phyloP scores from a whole-genome alignment of 2,113 vertebrate species.

The Aphyosemion australe region DNA sequence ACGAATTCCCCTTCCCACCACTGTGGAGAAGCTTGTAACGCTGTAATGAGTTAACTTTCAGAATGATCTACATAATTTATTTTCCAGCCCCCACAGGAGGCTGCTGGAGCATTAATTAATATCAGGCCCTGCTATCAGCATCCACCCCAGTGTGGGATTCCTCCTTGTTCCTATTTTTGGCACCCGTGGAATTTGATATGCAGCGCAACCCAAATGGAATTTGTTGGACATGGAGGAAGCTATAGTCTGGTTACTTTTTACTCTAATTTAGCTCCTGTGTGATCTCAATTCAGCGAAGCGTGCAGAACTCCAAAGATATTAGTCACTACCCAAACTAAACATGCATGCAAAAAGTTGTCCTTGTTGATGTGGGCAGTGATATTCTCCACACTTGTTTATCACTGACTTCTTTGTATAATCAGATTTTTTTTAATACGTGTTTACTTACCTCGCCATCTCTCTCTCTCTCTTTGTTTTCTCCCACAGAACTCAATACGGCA shows the following conservation, averaged over 20 bases:
- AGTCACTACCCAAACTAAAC: conserved; percentile 28
- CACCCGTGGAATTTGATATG: conserved; percentile 64
- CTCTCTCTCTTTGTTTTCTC: conserved; percentile 38
- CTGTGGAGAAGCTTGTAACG: conserved; percentile 68
- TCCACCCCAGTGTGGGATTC: conserved; percentile 73
- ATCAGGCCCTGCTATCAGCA: conserved; percentile 66
- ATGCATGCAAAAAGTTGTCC: conserved; percentile 20
- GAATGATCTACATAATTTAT: conserved; percentile 78
- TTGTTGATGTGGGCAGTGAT: conserved; percentile 19
- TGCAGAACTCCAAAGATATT: conserved; percentile 17
- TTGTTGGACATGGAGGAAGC: conserved; percentile 60
- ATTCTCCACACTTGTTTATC: conserved; percentile 16
- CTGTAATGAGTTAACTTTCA: conserved; percentile 77
- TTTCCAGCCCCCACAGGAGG: conserved; percentile 64
- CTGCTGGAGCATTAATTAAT: conserved; percentile 78
- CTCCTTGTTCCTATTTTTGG: conserved; percentile 74
- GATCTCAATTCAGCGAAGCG: conserved; percentile 19
- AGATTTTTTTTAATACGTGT: conserved; percentile 34
- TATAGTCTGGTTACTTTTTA: conserved; percentile 40
- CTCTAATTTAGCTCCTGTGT: conserved; percentile 27
- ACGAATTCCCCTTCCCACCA: conserved; percentile 57
- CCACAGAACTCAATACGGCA: conserved; percentile 83
- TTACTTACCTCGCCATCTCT: conserved; percentile 40
- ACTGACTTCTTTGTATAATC: conserved; percentile 37
- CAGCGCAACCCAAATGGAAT: conserved; percentile 55